Base-by-base conservation (phyloP, 2,888 invertebrate genomes). In the Ophion obscuratus region DNA sequence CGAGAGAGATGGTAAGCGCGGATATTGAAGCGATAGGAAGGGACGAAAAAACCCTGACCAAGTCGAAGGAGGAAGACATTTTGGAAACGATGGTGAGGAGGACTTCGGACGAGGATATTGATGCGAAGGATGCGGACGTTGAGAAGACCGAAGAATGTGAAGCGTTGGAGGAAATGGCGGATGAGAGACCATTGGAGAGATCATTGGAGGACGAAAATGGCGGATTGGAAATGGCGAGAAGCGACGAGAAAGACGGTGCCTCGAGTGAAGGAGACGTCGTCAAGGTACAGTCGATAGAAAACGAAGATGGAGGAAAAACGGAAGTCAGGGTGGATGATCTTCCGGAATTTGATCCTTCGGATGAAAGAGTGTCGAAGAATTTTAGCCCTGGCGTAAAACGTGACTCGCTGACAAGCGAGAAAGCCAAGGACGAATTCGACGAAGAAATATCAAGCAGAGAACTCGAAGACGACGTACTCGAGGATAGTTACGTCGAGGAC, bases 401-500 rank as follows among this genome's bases (percentile, higher is more conserved):
- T 14, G 14, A 17, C 17, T 27, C 47, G 27, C 27, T 0, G n/a
- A 7, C 31, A 53, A 24, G 14, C 11, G 68, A 24, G 2, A 24
- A 5, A 64, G 20, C 67, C 10, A 24, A 6, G 2, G 73, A 83
- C 64, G 47, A 11, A 73, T 62, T 62, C 1, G 74, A 11, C 1
- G 83, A 27, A 10, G 78, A 79, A 44, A 82, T 61, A 53, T 61
- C 84, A 4, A 17, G 3, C 53, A 17, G 53, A 5, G 53, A 53
- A 2, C 53, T 53, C 53, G 53, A 53, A 53, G 85, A 85, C 10
- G 84, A 83, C 57, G 66, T 84, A 47, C 40, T 66, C 2, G 86
- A 88, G 44, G 85, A 86, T 17, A 86, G 74, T 62, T 82, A 80
- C 24, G 68, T 64, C 6, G 87, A 87, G 2, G 87, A 88, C 14